Percentiles rank a stretch among this genome's conserved stretches.
These are phyloP conservation scores for Gryllus bimaculatus DNA, from an alignment of 1,140 invertebrate species.

Conservation along the genomic window DNA sequence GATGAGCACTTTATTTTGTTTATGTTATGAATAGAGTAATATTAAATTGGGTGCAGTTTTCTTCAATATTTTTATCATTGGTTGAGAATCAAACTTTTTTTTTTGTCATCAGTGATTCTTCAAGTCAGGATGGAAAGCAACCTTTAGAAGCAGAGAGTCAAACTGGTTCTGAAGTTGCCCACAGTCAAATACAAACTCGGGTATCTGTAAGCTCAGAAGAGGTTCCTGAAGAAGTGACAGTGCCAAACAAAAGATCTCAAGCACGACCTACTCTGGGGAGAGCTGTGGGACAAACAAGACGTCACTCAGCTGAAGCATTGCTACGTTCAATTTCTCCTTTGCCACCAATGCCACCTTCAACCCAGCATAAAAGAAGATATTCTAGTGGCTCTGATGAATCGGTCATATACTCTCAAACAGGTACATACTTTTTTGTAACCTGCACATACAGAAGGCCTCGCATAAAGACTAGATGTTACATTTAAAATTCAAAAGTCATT, in stretches of 20 bases:
- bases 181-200: background rate
- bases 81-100: too few species aligned
- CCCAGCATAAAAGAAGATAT: background rate
- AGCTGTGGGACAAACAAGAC: background rate
- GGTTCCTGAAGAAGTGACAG: background rate
- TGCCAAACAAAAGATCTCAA: background rate
- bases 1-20: too few species aligned
- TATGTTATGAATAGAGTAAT: too few species aligned
- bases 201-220: background rate
- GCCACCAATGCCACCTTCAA: background rate
- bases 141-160: background rate
- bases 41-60: too few species aligned
- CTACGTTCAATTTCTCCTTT: background rate
- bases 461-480: too few species aligned
- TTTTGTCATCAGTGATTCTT: background rate
- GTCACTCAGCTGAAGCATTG: background rate
- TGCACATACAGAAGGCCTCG: too few species aligned
- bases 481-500: too few species aligned
- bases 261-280: too few species aligned
- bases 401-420: background rate
- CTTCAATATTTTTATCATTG: too few species aligned
- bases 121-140: background rate
- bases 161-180: too few species aligned
- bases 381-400: background rate
- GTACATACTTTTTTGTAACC: background rate